Evolutionary conservation across 1,140 invertebrate genomes (phyloP).

Genomic region (Himalopsyche phryganea): DNA sequence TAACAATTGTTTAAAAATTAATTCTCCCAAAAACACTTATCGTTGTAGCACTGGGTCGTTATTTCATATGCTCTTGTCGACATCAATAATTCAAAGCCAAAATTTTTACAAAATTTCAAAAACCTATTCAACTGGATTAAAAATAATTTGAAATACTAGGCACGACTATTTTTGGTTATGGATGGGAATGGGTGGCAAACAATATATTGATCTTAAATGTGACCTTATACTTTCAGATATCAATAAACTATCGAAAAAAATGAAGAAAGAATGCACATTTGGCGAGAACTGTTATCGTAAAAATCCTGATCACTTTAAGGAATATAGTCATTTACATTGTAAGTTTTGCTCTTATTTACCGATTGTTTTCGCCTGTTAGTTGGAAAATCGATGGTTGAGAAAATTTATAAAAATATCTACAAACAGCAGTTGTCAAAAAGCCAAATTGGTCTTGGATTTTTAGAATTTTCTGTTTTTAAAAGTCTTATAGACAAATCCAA

Average conservation of each 20-base stretch:
- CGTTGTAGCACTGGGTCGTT: too few species aligned
- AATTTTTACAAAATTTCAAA: too few species aligned
- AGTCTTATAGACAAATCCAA: background rate
- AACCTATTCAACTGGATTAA: too few species aligned
- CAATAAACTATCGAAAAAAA: slow-evolving; percentile 15
- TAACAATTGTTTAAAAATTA: too few species aligned
- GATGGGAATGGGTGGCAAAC: too few species aligned
- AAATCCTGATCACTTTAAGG: slow-evolving; percentile 76
- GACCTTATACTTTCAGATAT: slow-evolving; percentile 14
- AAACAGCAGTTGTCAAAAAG: background rate
- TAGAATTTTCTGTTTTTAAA: background rate
- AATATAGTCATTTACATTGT: slow-evolving; percentile 78
- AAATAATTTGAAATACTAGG: too few species aligned
- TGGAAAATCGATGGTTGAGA: slow-evolving; percentile 32
- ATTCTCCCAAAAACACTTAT: too few species aligned
- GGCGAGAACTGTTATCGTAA: slow-evolving; percentile 73
- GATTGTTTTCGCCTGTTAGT: slow-evolving; percentile 1
- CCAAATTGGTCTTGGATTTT: background rate
- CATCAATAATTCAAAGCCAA: too few species aligned
- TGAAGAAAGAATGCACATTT: slow-evolving; percentile 60
- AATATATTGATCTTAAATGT: too few species aligned
- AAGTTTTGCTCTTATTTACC: slow-evolving; percentile 36
- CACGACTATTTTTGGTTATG: too few species aligned
- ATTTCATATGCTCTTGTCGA: too few species aligned
- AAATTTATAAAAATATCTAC: slow-evolving; percentile 23